A percentile compares a stretch with the other conserved stretches of the same genome.
phyloP scores from a whole-genome alignment of 2,888 invertebrate genomes.

The Phaedon cochleariae region DNA sequence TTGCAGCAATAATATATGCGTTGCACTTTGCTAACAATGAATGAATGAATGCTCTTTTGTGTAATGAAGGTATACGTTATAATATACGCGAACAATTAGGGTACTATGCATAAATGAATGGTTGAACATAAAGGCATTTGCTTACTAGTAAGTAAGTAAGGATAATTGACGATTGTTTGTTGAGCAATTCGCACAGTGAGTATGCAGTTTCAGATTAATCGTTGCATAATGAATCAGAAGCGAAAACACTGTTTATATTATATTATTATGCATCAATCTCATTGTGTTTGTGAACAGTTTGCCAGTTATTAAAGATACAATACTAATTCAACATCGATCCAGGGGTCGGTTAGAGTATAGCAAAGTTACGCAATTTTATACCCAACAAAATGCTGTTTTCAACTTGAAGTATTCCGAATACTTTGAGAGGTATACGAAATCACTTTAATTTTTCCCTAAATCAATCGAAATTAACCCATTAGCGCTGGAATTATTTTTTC shows the following conservation, averaged over 20 bases:
- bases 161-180: conserved; percentile 36
- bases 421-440: too few relatives aligned
- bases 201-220: conserved; percentile 26
- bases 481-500: too few relatives aligned
- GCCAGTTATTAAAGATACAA: too few relatives aligned
- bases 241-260: not conserved
- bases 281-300: too few relatives aligned
- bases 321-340: too few relatives aligned
- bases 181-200: conserved; percentile 27
- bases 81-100: conserved; percentile 16
- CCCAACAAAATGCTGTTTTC: too few relatives aligned
- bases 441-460: too few relatives aligned
- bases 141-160: conserved; percentile 38
- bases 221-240: conserved; percentile 19
- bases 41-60: conserved; percentile 40
- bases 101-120: conserved; percentile 30
- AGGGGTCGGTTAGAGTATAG: too few relatives aligned
- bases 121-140: conserved; percentile 32
- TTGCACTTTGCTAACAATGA: conserved; percentile 42
- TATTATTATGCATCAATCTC: too few relatives aligned
- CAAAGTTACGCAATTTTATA: too few relatives aligned
- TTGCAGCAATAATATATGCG: conserved; percentile 38
- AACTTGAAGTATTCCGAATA: too few relatives aligned
- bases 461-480: too few relatives aligned
- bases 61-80: conserved; percentile 23